phyloP scores from a whole-genome alignment of 2,113 vertebrate genomes.

The Pithys albifrons region DNA sequence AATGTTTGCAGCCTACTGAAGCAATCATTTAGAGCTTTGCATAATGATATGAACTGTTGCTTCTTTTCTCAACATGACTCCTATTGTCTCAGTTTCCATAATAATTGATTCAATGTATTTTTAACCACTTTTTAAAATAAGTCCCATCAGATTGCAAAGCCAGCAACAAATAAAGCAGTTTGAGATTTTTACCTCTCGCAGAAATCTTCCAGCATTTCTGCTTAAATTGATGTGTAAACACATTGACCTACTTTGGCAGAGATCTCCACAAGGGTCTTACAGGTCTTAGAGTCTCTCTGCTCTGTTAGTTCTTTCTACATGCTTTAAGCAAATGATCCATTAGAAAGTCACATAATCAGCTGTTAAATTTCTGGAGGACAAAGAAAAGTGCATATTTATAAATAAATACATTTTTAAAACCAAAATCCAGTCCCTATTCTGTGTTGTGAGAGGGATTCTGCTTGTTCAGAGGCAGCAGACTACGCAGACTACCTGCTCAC shows the following conservation, averaged over 20 bases:
- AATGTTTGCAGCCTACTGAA: neutral
- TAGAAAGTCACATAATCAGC: neutral
- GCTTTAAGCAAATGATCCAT: slow-evolving; percentile 7
- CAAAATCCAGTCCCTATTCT: neutral
- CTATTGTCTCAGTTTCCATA: neutral
- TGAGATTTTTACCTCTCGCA: slow-evolving; percentile 12
- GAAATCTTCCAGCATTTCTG: neutral
- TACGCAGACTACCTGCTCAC: neutral
- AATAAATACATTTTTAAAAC: neutral
- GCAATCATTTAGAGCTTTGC: neutral
- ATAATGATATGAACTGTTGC: neutral
- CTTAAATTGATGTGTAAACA: slow-evolving; percentile 4
- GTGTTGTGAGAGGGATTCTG: neutral
- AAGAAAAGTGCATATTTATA: neutral
- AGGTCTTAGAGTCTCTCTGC: neutral
- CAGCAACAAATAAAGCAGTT: slow-evolving; percentile 18
- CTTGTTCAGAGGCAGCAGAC: neutral
- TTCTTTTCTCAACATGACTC: neutral
- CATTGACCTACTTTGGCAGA: slow-evolving; percentile 20
- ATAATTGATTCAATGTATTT: slow-evolving; percentile 1
- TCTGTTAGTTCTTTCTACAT: slow-evolving; percentile 4
- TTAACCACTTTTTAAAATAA: slow-evolving; percentile 4
- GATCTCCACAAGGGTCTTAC: neutral
- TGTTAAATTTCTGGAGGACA: neutral
- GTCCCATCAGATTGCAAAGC: neutral